Base-by-base conservation (phyloP, 1,140 invertebrate genomes). In the Brachionus rubens region DNA sequence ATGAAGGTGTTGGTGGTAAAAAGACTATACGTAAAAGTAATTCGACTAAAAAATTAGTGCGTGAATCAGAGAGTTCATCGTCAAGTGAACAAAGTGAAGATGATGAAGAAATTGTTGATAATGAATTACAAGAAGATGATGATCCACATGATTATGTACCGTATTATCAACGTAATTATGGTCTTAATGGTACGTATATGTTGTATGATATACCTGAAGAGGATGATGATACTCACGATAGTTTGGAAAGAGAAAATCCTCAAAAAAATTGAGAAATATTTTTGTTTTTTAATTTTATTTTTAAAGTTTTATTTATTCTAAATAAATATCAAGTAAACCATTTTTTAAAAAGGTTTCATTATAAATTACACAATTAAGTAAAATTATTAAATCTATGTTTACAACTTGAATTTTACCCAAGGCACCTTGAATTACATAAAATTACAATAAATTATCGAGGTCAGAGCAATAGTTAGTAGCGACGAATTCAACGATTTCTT, bases 141-240 rank as follows among this genome's bases (percentile, higher is more conserved):
- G 54, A 59, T 33, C 36, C 36, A 19, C 10, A 59, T 36, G 54
- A 59, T 16, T 59, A 59, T 59, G 54, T 59, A 19, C 54, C 54
- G 5, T 59, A 59, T 59, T 59, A 59, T 59, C 54, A 59, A 36
- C 28, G 54, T 1, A 59, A 41, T 59, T 59, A 59, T 26, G 59
- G 59, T 14, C 40, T 65, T 1, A 65, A 41, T 43, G 33, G 33
- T 26, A 65, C 59, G 10, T 65, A 65, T 6, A 65, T 43, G 36
- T 19, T 65, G 40, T 65, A 65, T 65, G 59, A 65, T 65, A 65
- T 65, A 65, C 59, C 59, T 24, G 59, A 65, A 65, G 59, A 65
- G 19, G 59, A 43, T 10, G 59, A 65, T 1, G 59, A 65, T 41
- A 65, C 59, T 28, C 59, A 65, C 1, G 59, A 65, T 10, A 43